These are phyloP conservation scores for Gortyna flavago DNA, from an alignment of 2,888 invertebrate genomes.

Conservation along the genomic window DNA sequence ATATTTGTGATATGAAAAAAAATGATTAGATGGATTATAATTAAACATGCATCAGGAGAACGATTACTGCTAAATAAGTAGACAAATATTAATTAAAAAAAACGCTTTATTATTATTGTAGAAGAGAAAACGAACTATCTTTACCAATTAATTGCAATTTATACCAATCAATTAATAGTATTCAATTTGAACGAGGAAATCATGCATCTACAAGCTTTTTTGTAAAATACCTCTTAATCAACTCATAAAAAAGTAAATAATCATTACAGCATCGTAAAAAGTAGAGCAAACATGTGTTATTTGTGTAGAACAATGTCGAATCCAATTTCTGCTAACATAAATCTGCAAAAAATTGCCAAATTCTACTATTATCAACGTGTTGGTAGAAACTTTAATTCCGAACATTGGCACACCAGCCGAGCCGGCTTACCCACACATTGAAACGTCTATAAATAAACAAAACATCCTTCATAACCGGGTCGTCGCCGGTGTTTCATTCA, in stretches of 20 bases:
- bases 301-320: neutral
- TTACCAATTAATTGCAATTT: no score
- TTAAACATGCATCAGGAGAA: no score
- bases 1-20: no score
- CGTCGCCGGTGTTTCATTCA: slow-evolving; percentile 73
- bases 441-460: slow-evolving; percentile 81
- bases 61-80: no score
- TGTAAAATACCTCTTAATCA: no score
- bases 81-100: no score
- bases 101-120: no score
- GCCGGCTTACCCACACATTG: slow-evolving; percentile 80
- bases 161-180: no score
- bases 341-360: neutral
- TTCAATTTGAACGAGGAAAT: no score
- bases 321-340: neutral
- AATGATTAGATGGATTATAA: no score
- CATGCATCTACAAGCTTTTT: no score
- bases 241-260: neutral
- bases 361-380: slow-evolving; percentile 21
- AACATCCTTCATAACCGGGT: slow-evolving; percentile 82
- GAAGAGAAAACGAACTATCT: no score
- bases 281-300: neutral
- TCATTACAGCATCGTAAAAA: neutral
- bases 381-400: slow-evolving; percentile 47
- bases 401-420: slow-evolving; percentile 73